Evolutionary conservation across 30 jellyfish, hydroid and myxozoan species (phyloP).

Genomic region (Nemopilema nomurai): DNA sequence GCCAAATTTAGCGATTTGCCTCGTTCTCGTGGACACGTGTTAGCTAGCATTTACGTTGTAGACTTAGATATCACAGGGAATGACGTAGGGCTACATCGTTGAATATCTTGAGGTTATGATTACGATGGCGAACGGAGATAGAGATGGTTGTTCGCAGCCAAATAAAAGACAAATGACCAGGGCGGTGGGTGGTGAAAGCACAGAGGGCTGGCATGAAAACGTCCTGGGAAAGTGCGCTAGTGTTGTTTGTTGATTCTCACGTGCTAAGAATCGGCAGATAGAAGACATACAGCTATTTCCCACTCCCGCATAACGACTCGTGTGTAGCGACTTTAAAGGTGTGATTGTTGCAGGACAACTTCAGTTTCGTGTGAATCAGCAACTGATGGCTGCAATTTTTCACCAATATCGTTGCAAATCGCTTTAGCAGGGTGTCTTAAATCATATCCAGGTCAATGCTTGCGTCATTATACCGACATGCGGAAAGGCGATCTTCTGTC

Average conservation of each 20-base stretch:
- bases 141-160: no score
- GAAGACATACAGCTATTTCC: not conserved
- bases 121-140: no score
- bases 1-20: no score
- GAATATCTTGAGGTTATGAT: no score
- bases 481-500: no score
- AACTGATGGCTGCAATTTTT: not conserved
- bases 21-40: no score
- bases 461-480: not conserved
- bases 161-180: no score
- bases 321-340: not conserved
- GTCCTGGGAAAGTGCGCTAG: not conserved
- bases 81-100: no score
- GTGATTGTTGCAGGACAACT: not conserved
- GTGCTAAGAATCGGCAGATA: not conserved
- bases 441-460: not conserved
- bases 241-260: not conserved
- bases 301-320: constrained; percentile 5
- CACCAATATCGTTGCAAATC: not conserved
- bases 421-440: not conserved
- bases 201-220: not conserved
- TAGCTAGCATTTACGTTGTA: no score
- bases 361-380: constrained; percentile 23
- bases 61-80: no score
- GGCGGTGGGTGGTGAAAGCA: not conserved